Percentiles rank a stretch among this genome's conserved stretches.
Conservation (phyloP, 2,113 vertebrate genomes). For the Poeciliopsis turrubarensis region DNA sequence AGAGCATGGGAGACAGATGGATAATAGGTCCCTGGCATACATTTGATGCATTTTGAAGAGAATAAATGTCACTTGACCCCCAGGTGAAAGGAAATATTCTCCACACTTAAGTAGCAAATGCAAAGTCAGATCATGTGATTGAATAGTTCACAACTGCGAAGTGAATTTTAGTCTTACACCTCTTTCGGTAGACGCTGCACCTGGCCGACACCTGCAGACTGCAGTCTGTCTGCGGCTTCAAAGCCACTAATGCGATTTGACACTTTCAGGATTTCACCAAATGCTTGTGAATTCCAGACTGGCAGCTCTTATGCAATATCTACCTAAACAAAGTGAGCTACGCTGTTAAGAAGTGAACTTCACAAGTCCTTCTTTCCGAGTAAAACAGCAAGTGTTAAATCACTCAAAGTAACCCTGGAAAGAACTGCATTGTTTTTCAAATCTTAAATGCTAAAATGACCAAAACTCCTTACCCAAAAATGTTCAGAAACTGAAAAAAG, state of each 20-base stretch:
- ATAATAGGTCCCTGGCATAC: background rate
- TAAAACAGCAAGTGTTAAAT: background rate
- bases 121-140: background rate
- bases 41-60: conserved; percentile 4
- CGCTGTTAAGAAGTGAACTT: background rate
- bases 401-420: background rate
- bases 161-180: background rate
- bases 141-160: conserved; percentile 2
- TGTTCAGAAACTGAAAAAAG: too few species aligned
- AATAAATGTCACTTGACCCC: conserved; percentile 7
- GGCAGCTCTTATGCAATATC: conserved; percentile 9
- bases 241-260: conserved; percentile 16
- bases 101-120: background rate
- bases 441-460: too few species aligned
- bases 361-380: background rate
- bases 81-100: background rate
- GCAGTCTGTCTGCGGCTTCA: conserved; percentile 15
- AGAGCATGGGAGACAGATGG: conserved; percentile 43
- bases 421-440: background rate
- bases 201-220: conserved; percentile 21
- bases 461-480: too few species aligned
- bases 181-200: conserved; percentile 15
- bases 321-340: background rate
- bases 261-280: background rate
- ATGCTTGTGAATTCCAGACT: background rate